phyloP scores from a whole-genome alignment of 2,797 vertebrate genomes.

The Chromis chromis region DNA sequence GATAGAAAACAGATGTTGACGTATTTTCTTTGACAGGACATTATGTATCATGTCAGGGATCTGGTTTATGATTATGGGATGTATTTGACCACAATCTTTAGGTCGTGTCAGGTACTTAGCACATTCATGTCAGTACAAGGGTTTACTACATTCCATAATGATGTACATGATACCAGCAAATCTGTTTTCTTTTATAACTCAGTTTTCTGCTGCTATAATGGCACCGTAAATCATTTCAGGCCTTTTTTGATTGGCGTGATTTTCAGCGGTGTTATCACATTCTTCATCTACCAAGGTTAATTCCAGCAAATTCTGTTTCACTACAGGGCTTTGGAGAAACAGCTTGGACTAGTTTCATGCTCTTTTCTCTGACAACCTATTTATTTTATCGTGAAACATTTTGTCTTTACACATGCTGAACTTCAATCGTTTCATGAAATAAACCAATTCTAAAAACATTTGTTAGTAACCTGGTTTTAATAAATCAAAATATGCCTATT shows the following conservation, averaged over 20 bases:
- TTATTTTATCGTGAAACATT: conserved; percentile 49
- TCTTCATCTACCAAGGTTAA: conserved; percentile 55
- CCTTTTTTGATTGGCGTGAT: conserved; percentile 48
- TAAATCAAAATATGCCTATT: neutral
- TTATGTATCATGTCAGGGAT: conserved; percentile 40
- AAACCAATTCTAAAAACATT: conserved; percentile 21
- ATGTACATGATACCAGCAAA: neutral
- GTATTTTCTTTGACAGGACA: conserved; percentile 40
- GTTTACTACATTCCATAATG: conserved; percentile 1
- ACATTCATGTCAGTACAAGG: conserved; percentile 5
- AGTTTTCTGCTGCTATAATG: neutral
- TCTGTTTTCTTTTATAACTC: conserved; percentile 13
- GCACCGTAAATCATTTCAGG: conserved; percentile 43
- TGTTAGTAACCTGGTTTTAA: conserved; percentile 10
- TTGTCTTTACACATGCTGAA: conserved; percentile 23
- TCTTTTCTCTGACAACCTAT: conserved; percentile 46
- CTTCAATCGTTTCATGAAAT: conserved; percentile 10
- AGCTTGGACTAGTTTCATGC: conserved; percentile 60
- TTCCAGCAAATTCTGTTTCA: conserved; percentile 57
- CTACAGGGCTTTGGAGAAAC: conserved; percentile 73
- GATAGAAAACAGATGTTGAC: conserved; percentile 72
- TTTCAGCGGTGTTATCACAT: conserved; percentile 61
- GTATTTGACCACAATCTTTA: conserved; percentile 4
- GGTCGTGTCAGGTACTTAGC: conserved; percentile 13
- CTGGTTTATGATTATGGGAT: conserved; percentile 39